These are phyloP conservation scores for Reticulitermes speratus DNA, from an alignment of 1,140 invertebrate genomes.

Conservation along the genomic window DNA sequence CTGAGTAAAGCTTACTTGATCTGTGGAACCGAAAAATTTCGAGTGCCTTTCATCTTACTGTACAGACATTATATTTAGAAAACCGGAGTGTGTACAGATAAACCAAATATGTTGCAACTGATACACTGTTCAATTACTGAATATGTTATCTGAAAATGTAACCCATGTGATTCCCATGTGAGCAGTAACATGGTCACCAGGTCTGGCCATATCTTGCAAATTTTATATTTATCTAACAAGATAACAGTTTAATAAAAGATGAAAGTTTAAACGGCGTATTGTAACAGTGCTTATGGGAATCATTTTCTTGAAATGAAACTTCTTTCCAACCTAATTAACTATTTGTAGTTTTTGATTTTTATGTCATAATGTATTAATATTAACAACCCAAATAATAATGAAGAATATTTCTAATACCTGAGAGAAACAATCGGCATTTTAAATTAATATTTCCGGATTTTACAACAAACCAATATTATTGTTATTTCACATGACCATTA, in stretches of 20 bases:
- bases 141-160: background rate
- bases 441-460: background rate
- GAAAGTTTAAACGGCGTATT: background rate
- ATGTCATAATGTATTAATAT: slow-evolving; percentile 9
- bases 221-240: background rate
- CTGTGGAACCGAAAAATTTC: too few relatives aligned
- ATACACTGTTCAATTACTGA: background rate
- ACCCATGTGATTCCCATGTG: background rate
- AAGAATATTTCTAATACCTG: background rate
- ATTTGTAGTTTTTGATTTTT: background rate
- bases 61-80: too few relatives aligned
- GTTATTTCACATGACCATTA: background rate
- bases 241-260: background rate
- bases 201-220: background rate
- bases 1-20: too few relatives aligned
- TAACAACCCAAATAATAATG: background rate
- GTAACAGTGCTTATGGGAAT: background rate
- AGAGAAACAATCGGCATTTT: background rate
- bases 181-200: background rate
- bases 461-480: background rate
- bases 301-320: background rate
- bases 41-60: too few relatives aligned
- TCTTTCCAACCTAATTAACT: background rate
- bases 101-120: slow-evolving; percentile 1
- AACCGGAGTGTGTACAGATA: background rate